phyloP scores from a whole-genome alignment of 2,797 vertebrate genomes.

The Gadopsis marmoratus region DNA sequence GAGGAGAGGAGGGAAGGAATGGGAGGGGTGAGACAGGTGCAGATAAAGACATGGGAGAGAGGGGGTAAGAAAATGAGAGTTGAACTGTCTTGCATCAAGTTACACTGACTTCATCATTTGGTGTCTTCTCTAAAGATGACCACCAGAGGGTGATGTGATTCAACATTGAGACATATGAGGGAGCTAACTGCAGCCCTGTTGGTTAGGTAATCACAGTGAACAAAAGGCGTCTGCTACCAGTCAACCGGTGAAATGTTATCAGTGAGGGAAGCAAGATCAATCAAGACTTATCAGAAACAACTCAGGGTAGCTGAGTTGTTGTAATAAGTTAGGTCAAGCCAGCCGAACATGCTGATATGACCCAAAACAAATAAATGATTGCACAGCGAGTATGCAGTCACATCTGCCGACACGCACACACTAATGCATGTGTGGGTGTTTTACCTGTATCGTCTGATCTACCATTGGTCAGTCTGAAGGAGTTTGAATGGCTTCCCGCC shows the following conservation, averaged over 20 bases:
- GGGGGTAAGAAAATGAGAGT: conserved; percentile 38
- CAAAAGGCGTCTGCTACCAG: conserved; percentile 63
- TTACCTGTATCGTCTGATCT: conserved; percentile 96
- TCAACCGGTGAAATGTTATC: conserved; percentile 60
- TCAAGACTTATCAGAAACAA: conserved; percentile 50
- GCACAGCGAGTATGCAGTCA: not conserved
- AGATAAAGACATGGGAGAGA: conserved; percentile 57
- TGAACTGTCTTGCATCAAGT: conserved; percentile 18
- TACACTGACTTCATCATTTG: conserved; percentile 26
- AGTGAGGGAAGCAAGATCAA: conserved; percentile 51
- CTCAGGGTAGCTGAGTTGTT: not conserved
- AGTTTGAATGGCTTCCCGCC: conserved; percentile 97
- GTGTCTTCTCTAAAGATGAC: conserved; percentile 28
- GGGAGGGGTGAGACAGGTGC: conserved; percentile 56
- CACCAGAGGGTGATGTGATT: conserved; percentile 78
- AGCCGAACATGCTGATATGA: conserved; percentile 16
- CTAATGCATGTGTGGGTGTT: conserved; percentile 15
- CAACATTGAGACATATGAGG: conserved; percentile 25
- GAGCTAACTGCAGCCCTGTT: conserved; percentile 42
- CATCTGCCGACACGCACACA: conserved; percentile 22
- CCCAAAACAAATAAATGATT: conserved; percentile 34
- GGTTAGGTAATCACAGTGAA: conserved; percentile 74
- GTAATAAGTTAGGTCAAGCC: conserved; percentile 49
- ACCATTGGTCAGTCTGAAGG: conserved; percentile 95
- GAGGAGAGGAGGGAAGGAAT: conserved; percentile 52